Evolutionary conservation across 1,140 invertebrate species (phyloP).

Genomic region (Aricia agestis): DNA sequence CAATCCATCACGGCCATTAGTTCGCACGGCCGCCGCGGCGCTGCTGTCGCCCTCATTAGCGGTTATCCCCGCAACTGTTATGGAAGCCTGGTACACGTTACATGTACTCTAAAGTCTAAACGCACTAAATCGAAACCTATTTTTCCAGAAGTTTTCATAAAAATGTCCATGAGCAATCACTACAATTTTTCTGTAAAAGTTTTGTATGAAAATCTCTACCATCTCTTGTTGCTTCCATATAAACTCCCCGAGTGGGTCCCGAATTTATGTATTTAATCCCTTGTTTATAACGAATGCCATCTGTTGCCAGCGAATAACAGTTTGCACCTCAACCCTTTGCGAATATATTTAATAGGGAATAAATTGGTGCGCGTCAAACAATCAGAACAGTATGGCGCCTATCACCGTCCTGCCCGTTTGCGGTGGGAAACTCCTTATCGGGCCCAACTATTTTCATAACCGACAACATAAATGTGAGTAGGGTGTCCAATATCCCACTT

Average conservation of each 20-base stretch:
- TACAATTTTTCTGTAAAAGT: no score
- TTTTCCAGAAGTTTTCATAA: no score
- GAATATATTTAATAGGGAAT: conserved; percentile 57
- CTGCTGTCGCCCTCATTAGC: conserved; percentile 69
- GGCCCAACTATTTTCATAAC: background rate
- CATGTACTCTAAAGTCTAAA: conserved; percentile 33
- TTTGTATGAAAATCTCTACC: background rate
- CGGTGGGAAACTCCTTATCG: background rate
- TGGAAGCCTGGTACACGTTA: conserved; percentile 40
- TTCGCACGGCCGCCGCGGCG: conserved; percentile 57
- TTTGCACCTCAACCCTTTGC: conserved; percentile 62
- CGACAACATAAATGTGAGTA: background rate
- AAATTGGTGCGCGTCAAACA: conserved; percentile 62
- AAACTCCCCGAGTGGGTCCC: background rate
- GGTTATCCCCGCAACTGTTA: conserved; percentile 42
- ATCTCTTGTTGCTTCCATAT: background rate
- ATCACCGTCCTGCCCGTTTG: conserved; percentile 50
- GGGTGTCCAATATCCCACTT: background rate
- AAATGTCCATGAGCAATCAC: background rate
- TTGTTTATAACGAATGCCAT: conserved; percentile 39
- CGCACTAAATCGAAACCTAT: background rate
- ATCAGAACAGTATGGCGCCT: conserved; percentile 66
- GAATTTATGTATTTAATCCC: conserved; percentile 15
- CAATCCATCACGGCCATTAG: conserved; percentile 69
- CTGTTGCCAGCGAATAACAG: conserved; percentile 41